phyloP scores from a whole-genome alignment of 2,113 vertebrate species.

The Willisornis vidua region DNA sequence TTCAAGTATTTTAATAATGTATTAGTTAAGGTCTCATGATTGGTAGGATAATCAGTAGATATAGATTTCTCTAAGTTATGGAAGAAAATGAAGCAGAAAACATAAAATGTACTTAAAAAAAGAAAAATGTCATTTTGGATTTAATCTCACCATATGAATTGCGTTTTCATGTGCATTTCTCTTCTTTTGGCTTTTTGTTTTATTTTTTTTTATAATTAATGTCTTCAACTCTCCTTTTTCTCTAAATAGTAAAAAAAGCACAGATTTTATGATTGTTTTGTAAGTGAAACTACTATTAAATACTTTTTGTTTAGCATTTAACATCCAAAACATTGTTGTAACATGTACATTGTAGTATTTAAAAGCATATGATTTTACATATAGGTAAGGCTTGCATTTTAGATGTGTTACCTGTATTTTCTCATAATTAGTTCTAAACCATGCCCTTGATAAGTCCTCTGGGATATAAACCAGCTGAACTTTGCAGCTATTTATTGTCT shows the following conservation, averaged over 20 bases:
- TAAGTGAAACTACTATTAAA: background rate
- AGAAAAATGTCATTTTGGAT: background rate
- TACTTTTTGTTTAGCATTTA: background rate
- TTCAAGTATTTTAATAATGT: background rate
- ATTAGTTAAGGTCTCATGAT: background rate
- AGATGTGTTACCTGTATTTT: background rate
- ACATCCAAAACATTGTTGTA: background rate
- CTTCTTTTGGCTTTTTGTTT: background rate
- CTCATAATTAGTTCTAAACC: background rate
- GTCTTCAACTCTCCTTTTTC: background rate
- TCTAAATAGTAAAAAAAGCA: background rate
- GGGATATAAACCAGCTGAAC: background rate
- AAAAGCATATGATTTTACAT: background rate
- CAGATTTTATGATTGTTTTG: background rate
- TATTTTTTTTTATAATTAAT: background rate
- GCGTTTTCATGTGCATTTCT: fast-evolving
- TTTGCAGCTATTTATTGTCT: slow-evolving; percentile 5
- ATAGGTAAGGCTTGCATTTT: background rate
- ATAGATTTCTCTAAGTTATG: background rate
- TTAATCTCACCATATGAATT: background rate
- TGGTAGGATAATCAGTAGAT: background rate
- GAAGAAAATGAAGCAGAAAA: background rate
- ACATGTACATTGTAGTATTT: background rate
- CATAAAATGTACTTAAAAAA: background rate
- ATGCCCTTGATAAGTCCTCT: background rate